Percentiles rank a stretch among this genome's conserved stretches.
These are phyloP conservation scores for Carduelis carduelis DNA, from an alignment of 2,797 vertebrate genomes.

Conservation along the genomic window DNA sequence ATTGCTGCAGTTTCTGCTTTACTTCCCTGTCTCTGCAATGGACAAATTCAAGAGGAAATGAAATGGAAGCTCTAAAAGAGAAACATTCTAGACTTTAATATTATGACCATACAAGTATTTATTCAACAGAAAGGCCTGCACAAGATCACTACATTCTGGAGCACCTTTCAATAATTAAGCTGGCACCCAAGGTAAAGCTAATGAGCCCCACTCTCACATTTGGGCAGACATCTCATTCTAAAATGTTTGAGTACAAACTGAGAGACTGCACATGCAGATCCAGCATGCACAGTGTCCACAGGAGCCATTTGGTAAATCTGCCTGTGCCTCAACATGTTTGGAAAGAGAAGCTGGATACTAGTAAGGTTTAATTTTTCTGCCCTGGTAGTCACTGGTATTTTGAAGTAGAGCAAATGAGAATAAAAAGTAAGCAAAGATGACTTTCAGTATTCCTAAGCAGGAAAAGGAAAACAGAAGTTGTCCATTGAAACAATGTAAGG, in stretches of 20 bases:
- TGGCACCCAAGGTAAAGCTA: neutral
- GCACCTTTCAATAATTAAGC: neutral
- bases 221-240: neutral
- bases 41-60: neutral
- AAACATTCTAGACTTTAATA: neutral
- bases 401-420: neutral
- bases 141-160: too few relatives aligned
- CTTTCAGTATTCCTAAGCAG: neutral
- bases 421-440: neutral
- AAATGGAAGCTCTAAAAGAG: neutral
- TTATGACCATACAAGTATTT: neutral
- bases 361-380: neutral
- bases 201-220: neutral
- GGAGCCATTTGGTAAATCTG: neutral
- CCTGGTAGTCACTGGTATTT: neutral
- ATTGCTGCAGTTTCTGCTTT: neutral
- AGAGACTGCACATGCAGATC: neutral
- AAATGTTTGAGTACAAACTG: neutral
- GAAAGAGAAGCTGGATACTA: neutral
- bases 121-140: neutral
- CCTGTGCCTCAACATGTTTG: neutral
- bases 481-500: neutral
- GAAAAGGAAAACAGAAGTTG: neutral
- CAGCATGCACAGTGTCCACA: accelerated
- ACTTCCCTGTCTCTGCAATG: neutral